phyloP scores from a whole-genome alignment of 2,888 invertebrate species.

The Folsomia manolachei region DNA sequence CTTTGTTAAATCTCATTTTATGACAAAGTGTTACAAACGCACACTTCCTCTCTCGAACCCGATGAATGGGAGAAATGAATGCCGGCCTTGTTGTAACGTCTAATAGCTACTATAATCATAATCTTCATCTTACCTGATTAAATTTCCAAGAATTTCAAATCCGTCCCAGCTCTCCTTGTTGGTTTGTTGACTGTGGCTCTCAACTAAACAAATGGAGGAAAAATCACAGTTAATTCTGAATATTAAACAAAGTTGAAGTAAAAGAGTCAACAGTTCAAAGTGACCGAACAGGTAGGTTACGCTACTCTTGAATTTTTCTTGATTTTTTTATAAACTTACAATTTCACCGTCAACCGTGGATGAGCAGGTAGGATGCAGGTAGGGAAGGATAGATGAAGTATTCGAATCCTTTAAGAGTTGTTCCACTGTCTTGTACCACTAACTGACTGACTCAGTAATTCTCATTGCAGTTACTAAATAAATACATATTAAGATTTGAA shows the following conservation, averaged over 20 bases:
- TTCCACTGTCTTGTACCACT: slow-evolving; percentile 34
- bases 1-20: neutral
- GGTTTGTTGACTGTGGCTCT: neutral
- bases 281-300: slow-evolving; percentile 12
- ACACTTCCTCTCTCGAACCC: neutral
- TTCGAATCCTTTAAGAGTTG: slow-evolving; percentile 9
- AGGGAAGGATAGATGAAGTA: no score
- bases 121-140: neutral
- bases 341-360: slow-evolving; percentile 10
- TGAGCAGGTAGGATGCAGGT: slow-evolving; percentile 14
- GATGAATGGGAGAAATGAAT: neutral
- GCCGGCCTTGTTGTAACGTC: neutral
- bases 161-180: no score
- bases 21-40: slow-evolving; percentile 7
- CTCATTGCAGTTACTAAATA: slow-evolving; percentile 13
- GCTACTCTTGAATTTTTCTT: neutral
- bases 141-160: neutral
- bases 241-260: slow-evolving; percentile 15
- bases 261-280: slow-evolving; percentile 2
- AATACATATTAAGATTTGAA: slow-evolving; percentile 14
- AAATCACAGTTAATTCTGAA: slow-evolving; percentile 23
- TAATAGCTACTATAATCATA: neutral
- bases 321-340: no score
- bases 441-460: slow-evolving; percentile 32
- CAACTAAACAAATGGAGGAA: neutral